phyloP scores from a whole-genome alignment of 2,888 invertebrate species.

The Drosophila cracens region DNA sequence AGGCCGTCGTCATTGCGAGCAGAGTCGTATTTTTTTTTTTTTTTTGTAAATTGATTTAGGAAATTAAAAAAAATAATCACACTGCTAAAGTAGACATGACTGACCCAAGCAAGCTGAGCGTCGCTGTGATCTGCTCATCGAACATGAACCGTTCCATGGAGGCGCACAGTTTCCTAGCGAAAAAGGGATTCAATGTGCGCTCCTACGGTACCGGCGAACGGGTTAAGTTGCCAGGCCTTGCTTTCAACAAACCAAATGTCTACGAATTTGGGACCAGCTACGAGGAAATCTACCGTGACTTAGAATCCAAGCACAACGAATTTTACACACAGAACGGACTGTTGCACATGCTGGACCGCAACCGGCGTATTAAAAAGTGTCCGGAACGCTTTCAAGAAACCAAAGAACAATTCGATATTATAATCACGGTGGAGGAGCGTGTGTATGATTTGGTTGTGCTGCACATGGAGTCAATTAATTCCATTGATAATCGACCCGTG shows the following conservation, averaged over 20 bases:
- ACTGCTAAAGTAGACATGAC: slow-evolving; percentile 80
- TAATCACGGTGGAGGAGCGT: slow-evolving; percentile 98
- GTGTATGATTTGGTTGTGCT: slow-evolving; percentile 99
- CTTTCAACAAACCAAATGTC: slow-evolving; percentile 96
- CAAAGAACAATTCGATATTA: slow-evolving; percentile 95
- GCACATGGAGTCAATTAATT: slow-evolving; percentile 93
- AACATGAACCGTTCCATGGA: slow-evolving; percentile 99
- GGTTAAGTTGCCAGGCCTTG: slow-evolving; percentile 97
- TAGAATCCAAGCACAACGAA: slow-evolving; percentile 94
- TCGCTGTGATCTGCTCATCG: slow-evolving; percentile 99
- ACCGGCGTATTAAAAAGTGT: slow-evolving; percentile 95
- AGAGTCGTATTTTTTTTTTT: slow-evolving; percentile 17
- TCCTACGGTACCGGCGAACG: slow-evolving; percentile 97
- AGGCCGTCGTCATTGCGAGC: slow-evolving; percentile 15
- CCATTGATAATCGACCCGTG: slow-evolving; percentile 93
- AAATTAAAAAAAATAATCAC: slow-evolving; percentile 19
- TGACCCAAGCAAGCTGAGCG: slow-evolving; percentile 86
- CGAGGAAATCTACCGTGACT: slow-evolving; percentile 97
- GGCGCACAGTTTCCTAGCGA: slow-evolving; percentile 98
- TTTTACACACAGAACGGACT: slow-evolving; percentile 99
- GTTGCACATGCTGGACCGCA: slow-evolving; percentile 98
- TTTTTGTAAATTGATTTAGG: slow-evolving; percentile 14
- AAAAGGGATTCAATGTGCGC: slow-evolving; percentile 97
- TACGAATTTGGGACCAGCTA: slow-evolving; percentile 98
- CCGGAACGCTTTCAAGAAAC: slow-evolving; percentile 98